Evolutionary conservation across 2,113 vertebrate genomes (phyloP).

Genomic region (Hippolais icterina): DNA sequence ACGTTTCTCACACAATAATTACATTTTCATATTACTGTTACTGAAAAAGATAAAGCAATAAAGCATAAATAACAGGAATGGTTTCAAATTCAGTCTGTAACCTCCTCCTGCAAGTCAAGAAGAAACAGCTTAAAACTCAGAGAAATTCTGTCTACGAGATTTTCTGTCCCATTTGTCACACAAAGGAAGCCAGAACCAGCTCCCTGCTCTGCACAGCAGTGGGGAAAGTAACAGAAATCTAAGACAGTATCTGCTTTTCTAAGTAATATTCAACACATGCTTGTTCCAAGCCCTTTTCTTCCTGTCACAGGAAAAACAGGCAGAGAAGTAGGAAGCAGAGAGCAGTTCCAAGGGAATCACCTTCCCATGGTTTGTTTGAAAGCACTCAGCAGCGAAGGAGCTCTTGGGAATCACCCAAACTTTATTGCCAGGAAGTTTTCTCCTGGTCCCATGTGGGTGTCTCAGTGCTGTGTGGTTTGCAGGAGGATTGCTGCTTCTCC

Average conservation of each 20-base stretch:
- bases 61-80: not conserved
- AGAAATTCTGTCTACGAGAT: not conserved
- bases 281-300: not conserved
- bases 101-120: not conserved
- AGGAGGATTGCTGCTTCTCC: not conserved
- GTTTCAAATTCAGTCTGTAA: not conserved
- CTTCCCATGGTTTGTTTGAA: not conserved
- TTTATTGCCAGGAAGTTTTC: not conserved
- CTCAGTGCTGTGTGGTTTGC: accelerated
- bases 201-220: not conserved
- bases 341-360: not conserved
- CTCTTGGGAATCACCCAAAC: not conserved
- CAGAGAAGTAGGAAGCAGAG: not conserved
- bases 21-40: not conserved
- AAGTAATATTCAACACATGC: accelerated
- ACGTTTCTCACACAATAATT: not conserved
- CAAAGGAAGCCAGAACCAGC: not conserved
- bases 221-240: not conserved
- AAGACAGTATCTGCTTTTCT: not conserved
- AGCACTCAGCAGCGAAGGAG: not conserved
- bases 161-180: not conserved
- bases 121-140: not conserved
- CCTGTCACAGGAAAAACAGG: not conserved
- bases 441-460: not conserved
- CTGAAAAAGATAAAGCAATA: not conserved